Percentiles rank a stretch among this genome's conserved stretches.
Evolutionary conservation across 1,140 invertebrate genomes (phyloP).

Genomic region (Brachionus sp.): DNA sequence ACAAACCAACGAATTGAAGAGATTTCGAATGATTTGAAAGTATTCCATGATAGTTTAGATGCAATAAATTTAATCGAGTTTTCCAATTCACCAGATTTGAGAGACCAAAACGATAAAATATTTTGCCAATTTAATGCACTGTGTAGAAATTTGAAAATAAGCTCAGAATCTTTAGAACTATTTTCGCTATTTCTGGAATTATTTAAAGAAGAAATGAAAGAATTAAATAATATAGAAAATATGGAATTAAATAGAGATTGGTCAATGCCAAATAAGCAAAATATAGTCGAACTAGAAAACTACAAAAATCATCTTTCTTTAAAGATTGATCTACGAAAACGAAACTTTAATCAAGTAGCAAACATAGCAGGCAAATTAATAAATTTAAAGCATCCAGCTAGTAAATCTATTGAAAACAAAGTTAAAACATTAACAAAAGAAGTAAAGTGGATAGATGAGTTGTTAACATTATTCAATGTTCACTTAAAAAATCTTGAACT

Average conservation of each 20-base stretch:
- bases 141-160: neutral
- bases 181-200: neutral
- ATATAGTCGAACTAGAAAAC: neutral
- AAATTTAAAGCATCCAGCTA: neutral
- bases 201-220: neutral
- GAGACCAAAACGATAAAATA: neutral
- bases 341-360: neutral
- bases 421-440: neutral
- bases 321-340: neutral
- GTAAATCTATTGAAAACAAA: neutral
- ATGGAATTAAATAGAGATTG: slow-evolving; percentile 34
- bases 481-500: neutral
- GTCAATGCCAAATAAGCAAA: neutral
- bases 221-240: neutral
- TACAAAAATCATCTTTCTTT: neutral
- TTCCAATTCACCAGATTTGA: neutral
- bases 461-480: neutral
- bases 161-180: neutral
- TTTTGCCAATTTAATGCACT: neutral
- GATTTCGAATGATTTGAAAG: neutral
- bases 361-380: neutral
- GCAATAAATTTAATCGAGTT: neutral
- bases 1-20: neutral
- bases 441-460: neutral
- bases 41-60: neutral